Base-by-base conservation (phyloP, 2,113 vertebrate species). In the Microcebus tavaratra region DNA sequence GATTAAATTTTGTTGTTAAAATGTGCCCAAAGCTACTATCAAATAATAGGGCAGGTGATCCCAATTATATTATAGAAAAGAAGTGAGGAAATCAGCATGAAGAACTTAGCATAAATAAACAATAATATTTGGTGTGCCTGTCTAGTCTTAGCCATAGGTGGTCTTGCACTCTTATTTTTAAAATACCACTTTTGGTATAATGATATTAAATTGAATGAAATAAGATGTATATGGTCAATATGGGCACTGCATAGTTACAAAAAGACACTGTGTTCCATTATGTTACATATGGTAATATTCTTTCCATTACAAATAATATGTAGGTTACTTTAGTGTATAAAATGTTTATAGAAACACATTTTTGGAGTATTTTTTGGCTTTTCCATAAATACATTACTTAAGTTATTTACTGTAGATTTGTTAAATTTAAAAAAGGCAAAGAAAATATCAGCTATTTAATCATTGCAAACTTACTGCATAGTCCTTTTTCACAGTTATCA, bases 391-490 rank as follows among this genome's bases (percentile, higher is more conserved):
- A 29, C 3, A 36, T 84, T 92, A 45, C 57, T 87, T 75, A 81
- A 63, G 17, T 59, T 72, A 2, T 0, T 53, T 93, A 59, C 65
- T 80, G 80, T 80, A 68, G 75, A 87, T 89, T 84, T 85, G 14
- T 67, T 89, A 27, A 57, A n/a, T 67, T 89, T 23, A 53, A n/a
- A 15, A 68, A 85, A 92, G n/a, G 12, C 53, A 91, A 90, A 70
- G 5, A 68, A 61, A 70, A 55, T 17, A 23, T 73, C 15, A 68
- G 14, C 17, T 55, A 55, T 55, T 55, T 55, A 81, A 92, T 80
- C 11, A n/a, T 0, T 53, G 75, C n/a, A 59, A 55, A 98, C 99
- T 98, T 98, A 98, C 98, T 99, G 97, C 99, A 99, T 12, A 99
- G 79, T 82, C 98, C 97, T 0, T 97, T 78, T 0, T 98, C 98